Base-by-base conservation (phyloP, 2,888 invertebrate species). In the Isotomurus palustris region DNA sequence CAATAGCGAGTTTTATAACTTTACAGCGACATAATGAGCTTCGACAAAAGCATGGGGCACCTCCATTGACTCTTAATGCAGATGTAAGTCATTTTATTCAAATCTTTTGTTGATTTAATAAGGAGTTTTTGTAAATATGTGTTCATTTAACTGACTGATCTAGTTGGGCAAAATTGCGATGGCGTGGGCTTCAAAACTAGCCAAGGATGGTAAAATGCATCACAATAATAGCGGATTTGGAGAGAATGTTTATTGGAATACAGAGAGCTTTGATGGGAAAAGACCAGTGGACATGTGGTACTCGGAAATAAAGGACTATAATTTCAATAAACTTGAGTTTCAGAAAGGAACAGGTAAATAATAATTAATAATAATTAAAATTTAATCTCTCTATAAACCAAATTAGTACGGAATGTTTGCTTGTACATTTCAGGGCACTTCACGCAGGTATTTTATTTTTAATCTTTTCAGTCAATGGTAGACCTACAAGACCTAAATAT, bases 401-500 rank as follows among this genome's bases (percentile, higher is more conserved):
- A 41, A 40, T 4, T 12, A 14, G 29, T 29, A 44, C 22, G 8
- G 21, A 35, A 36, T 29, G 14, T 3, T 35, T 38, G 25, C 21
- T 36, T n/a, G 22, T 47, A 38, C 22, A 10, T 57, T 53, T 71
- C 70, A 64, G 91, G 90, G 14, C 91, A 91, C 74, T 91, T 91
- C 73, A 85, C 88, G 0, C 91, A 91, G 77, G 82, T 91, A 64
- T 80, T 90, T 25, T 50, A 43, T 10, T 32, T 32, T 32, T 32
- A 32, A 8, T 32, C 14, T 8, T 10, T 32, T 32, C 14, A 32
- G 14, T 32, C 32, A 32, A 32, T 32, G 32, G 32, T n/a, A 32
- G 14, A 32, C 32, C 32, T 10, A 32, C 32, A 10, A 32, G 8
- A 10, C 32, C 14, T 32, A 10, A 32, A 32, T 32, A 32, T 10